Percentiles rank a stretch among this genome's conserved stretches.
phyloP scores from a whole-genome alignment of 2,888 invertebrate genomes.

The Chloroclysta siterata region DNA sequence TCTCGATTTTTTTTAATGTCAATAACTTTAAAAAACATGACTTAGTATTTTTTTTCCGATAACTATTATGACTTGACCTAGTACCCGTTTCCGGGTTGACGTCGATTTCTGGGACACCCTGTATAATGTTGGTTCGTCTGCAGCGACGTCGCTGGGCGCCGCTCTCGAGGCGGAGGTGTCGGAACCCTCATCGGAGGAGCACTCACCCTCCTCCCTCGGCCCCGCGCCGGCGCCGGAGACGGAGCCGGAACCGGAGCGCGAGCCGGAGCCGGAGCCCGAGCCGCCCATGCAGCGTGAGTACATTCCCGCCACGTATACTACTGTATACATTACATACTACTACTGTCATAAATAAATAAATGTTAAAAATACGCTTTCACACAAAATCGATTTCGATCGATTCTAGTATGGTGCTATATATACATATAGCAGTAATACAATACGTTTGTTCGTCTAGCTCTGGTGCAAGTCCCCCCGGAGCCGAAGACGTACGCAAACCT shows the following conservation, averaged over 20 bases:
- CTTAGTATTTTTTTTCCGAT: too few species aligned
- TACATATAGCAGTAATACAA: too few species aligned
- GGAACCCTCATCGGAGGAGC: slow-evolving; percentile 46
- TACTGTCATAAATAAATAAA: too few species aligned
- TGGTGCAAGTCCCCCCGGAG: slow-evolving; percentile 79
- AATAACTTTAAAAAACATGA: too few species aligned
- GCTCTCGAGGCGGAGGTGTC: slow-evolving; percentile 54
- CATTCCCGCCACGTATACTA: not conserved
- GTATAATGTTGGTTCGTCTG: slow-evolving; percentile 6
- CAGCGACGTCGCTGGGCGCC: slow-evolving; percentile 45
- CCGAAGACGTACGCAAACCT: slow-evolving; percentile 95
- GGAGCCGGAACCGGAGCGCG: slow-evolving; percentile 39
- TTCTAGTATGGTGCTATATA: too few species aligned
- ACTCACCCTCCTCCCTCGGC: slow-evolving; percentile 43
- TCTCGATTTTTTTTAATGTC: too few species aligned
- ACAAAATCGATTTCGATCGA: too few species aligned
- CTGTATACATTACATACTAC: not conserved
- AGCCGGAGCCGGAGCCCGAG: slow-evolving; percentile 53
- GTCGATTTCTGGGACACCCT: too few species aligned
- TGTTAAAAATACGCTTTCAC: too few species aligned
- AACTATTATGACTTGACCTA: too few species aligned
- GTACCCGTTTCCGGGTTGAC: too few species aligned
- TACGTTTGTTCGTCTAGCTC: slow-evolving; percentile 9
- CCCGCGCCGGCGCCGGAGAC: slow-evolving; percentile 37
- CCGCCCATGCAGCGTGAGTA: slow-evolving; percentile 50